Base-by-base conservation (phyloP, 2,888 invertebrate genomes). In the Pyrrhosoma nymphula region DNA sequence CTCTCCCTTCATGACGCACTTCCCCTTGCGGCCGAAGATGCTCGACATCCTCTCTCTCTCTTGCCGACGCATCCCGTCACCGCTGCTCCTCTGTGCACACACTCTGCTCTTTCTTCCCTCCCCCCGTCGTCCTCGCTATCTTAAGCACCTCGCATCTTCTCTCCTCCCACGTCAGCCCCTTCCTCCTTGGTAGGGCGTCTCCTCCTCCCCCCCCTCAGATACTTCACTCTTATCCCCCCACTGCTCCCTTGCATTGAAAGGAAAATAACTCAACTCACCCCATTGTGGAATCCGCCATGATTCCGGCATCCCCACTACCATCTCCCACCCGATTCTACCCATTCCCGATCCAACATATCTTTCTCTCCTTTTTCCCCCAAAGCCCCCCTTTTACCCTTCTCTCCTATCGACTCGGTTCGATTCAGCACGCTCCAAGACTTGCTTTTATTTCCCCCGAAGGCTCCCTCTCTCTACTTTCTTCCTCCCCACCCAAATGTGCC, bases 1-100 rank as follows among this genome's bases (percentile, higher is more conserved):
- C 69, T 47, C 93, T 20, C 60, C 60, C 60, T 69, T 93, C 69
- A 75, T 93, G 93, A 93, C 93, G 93, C 69, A 93, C 93, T 63
- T 93, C 69, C 18, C 93, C 63, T 20, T 35, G 39, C 35, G 47
- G 47, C 63, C 60, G 47, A 20, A 69, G 82, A 69, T 93, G 63
- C 69, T 69, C 69, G 35, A 82, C 82, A 82, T 82, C 82, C 82
- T 82, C 35, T 35, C 75, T n/a, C 56, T 12, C 60, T 2, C 60
- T 47, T 47, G 8, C 69, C 69, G n/a, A 69, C 69, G 69, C n/a
- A 69, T 69, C 26, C 69, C 69, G 69, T 69, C 69, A 69, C 69
- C 26, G 26, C 69, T 69, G 26, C 69, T 69, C 69, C 10, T 69
- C 69, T 8, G n/a, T 47, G 60, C 60, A 60, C 18, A 35, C 82